Percentiles rank a stretch among this genome's conserved stretches.
Conservation (phyloP, 2,888 invertebrate species). For the Melieria picta region DNA sequence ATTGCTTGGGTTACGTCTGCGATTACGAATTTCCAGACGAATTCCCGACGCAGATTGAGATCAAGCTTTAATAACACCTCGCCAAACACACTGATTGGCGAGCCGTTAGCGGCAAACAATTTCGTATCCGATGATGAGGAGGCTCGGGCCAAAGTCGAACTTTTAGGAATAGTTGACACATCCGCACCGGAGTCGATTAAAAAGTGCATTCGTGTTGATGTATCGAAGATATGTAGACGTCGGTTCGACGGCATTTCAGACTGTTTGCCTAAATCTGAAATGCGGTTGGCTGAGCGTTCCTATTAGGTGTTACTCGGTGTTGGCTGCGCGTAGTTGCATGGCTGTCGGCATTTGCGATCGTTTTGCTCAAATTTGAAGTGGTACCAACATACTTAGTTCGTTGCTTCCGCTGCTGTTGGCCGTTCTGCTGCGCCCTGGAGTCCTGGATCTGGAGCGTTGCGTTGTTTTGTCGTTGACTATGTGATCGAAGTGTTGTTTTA, state of each 20-base stretch:
- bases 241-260: not conserved
- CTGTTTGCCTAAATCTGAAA: not conserved
- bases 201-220: not conserved
- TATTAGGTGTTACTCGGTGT: too few relatives aligned
- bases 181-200: not conserved
- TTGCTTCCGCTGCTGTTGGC: too few relatives aligned
- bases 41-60: constrained; percentile 41
- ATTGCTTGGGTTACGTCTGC: constrained; percentile 44
- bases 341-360: too few relatives aligned
- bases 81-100: constrained; percentile 26
- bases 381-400: too few relatives aligned
- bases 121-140: constrained; percentile 19
- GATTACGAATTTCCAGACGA: constrained; percentile 44
- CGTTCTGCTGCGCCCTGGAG: too few relatives aligned
- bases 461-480: too few relatives aligned
- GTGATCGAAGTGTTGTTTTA: too few relatives aligned
- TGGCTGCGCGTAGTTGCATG: too few relatives aligned
- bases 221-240: too few relatives aligned
- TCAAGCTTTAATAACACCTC: constrained; percentile 25
- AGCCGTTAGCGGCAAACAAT: constrained; percentile 30
- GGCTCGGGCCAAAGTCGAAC: not conserved
- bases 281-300: not conserved
- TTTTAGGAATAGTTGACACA: constrained; percentile 7
- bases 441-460: too few relatives aligned
- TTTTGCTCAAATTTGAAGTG: too few relatives aligned